Evolutionary conservation across 2,113 vertebrate species (phyloP), one percentile per base, ranked within the genome.

Genomic region (Promerops cafer): DNA sequence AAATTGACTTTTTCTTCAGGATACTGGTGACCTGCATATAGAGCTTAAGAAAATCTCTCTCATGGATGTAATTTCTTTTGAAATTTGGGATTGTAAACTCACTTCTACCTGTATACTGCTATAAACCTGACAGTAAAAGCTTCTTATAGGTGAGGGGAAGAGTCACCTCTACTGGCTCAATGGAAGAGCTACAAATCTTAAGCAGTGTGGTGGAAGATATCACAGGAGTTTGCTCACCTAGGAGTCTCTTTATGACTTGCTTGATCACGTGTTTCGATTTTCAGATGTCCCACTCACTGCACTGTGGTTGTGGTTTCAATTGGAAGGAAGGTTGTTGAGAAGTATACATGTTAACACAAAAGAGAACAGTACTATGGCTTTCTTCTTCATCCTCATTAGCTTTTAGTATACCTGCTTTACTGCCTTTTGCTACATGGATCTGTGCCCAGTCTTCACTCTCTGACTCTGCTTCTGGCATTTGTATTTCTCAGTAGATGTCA

Each of bases 401-500:
- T 35, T 60, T 87, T 64, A 11, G 11, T 30, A 8, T 42, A 71
- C 28, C 60, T 84, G 59, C 37, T 20, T 61, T 61, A 45, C 23
- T 69, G 72, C 9, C 31, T 79, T 82, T 71, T 63, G 5, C 66
- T 40, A 6, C 9, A 18, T 28, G 37, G 57, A 63, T 78, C 44
- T 64, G 42, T 72, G 40, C 47, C 63, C 66, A 40, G 45, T n/a
- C n/a, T 76, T 76, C 50, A 15, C 37, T 76, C 72, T 52, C 56
- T 64, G 75, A 72, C 40, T 79, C 47, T 59, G 24, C 61, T 87
- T 69, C 75, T 95, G 85, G 28, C 24, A 24, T 74, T 90, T 66
- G 19, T 59, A 13, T 89, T 81, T 92, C 50, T 77, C 49, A 10
- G 63, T 76, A 59, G 57, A 44, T 66, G 47, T 65, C 91, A 44